Base-by-base conservation (phyloP, 1,140 invertebrate genomes). In the Eubasilissa regina region DNA sequence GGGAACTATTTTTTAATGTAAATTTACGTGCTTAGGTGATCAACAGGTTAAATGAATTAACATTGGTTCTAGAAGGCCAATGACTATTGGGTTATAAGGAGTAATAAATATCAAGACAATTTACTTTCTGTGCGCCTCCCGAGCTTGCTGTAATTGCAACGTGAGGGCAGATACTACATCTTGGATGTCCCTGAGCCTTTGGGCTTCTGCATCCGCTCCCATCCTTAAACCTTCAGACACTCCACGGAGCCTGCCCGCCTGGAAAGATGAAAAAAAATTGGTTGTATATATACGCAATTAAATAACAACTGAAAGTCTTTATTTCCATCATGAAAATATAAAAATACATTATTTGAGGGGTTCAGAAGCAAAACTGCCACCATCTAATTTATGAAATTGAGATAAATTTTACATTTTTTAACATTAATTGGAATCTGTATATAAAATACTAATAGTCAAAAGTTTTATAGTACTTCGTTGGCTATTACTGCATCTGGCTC, bases 141-240 rank as follows among this genome's bases (percentile, higher is more conserved):
- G 87, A 15, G 92, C 87, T 48, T 92, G 89, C 79, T 87, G 89
- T 75, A 93, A 89, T 75, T 92, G 86, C n/a, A 90, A 86, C 15
- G 89, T 84, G 55, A 92, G 87, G 47, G 93, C 92, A 13, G 91
- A 87, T n/a, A 87, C 86, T 45, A 86, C 86, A 60, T 89, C 88
- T 78, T 88, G 80, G 88, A 85, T 83, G 86, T 93, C 91, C 75
- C 89, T 88, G 0, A 93, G 85, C 19, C 87, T 87, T 48, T 88
- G 85, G 10, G 91, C 85, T 47, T 89, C 88, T 3, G 88, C 86
- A 77, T 93, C 91, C 48, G 89, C 88, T 83, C 93, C 92, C 0
- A 89, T 85, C 55, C 93, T 84, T 35, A 91, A 86, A 10, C 93
- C 90, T 84, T 90, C 88, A 19, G 88, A 87, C 62, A 89, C 86